Base-by-base conservation (phyloP, 92 coral and sea anemone genomes). In the Umimayanthus chanpuru region DNA sequence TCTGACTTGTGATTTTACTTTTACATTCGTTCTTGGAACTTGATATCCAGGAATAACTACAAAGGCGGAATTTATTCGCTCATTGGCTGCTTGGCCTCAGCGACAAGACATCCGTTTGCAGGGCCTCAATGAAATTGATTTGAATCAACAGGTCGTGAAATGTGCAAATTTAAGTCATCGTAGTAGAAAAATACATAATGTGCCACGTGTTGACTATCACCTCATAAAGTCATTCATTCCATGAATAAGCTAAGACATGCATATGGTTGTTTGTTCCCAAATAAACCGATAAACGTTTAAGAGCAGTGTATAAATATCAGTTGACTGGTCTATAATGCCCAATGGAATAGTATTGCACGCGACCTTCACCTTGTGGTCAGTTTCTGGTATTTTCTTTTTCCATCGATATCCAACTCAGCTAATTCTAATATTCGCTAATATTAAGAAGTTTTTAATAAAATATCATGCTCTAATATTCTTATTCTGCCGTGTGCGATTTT, bases 1-100 rank as follows among this genome's bases (percentile, higher is more conserved):
- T 75, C 26, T 75, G 26, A 75, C 7, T 75, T 75, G 79, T 39
- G 26, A 20, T 75, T 39, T 23, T 38, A 75, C 79, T 75, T 75
- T 75, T 16, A 39, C 47, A 25, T 75, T 39, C 25, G 4, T 39
- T 61, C 68, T 21, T 23, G 79, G 79, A 39, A 36, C n/a, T 36
- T 38, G 53, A 75, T 36, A 5, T 38, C 15, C 39, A 32, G 16
- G 53, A 75, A 38, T 75, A 44, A 36, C 79, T 20, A 4, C 3
- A 75, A 39, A 40, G 18, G 79, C 39, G 53, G 47, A 75, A 20
- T 43, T 75, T 32, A 61, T 61, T 61, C n/a, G 68, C 7, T 61
- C 26, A 61, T 61, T 61, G 68, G 68, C 7, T 5, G n/a, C 1
- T 61, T 61, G 26, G 68, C 5, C 1, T 61, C 68, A 20, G 68